Evolutionary conservation across 1,140 invertebrate genomes (phyloP), one percentile per base, ranked within the genome.

Genomic region (Neoseiulus cucumeris): DNA sequence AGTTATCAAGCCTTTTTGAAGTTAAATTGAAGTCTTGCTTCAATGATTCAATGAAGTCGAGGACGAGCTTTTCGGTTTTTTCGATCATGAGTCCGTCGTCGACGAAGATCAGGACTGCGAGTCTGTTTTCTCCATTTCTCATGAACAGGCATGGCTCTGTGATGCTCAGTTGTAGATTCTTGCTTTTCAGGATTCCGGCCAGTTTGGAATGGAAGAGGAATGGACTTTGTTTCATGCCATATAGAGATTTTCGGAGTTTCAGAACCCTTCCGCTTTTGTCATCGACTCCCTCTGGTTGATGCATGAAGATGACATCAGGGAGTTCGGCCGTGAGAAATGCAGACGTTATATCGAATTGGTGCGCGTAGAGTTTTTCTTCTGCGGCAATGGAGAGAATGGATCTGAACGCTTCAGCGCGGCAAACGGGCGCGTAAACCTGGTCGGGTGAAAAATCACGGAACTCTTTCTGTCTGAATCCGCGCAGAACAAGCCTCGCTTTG

Each of bases 21-120:
- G 44, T 70, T 9, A 74, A 69, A 65, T 72, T 51, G 45, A 74
- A 74, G 42, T 68, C 20, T 66, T 45, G 14, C 12, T 65, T 14
- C n/a, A 28, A 17, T n/a, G 7, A 7, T 17, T 18, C 18, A 20
- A 66, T 17, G 14, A 69, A 51, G n/a, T 66, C 7, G n/a, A 68
- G 59, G 44, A 75, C 67, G 44, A 66, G 68, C 18, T 64, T 64
- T 33, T 41, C 28, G 33, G 67, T 42, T 20, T 47, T 64, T 30
- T 66, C 30, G 1, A 44, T 25, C 28, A 69, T 64, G 1, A 69
- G 29, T 17, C 68, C 42, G 59, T 69, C 68, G 44, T 70, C 69
- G 2, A 68, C 68, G 41, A 68, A 69, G 2, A 65, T 65, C 17
- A 18, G 64, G 5, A 69, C 9, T 42, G 55, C 51, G 12, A 65